These are phyloP conservation scores for Muricea muricata DNA, from an alignment of 92 coral and sea anemone species.

Conservation along the genomic window DNA sequence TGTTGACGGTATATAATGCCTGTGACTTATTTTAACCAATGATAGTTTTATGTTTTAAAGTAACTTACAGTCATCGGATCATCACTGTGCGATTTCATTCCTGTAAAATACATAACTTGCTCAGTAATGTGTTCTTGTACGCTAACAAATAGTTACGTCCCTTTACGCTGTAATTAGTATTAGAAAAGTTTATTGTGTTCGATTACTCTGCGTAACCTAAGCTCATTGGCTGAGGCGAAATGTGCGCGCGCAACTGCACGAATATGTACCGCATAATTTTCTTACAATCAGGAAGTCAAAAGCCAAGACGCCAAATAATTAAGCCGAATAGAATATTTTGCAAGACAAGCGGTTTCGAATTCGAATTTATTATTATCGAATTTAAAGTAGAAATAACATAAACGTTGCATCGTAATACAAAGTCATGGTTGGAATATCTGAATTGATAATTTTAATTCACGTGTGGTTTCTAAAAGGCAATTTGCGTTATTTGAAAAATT, in stretches of 20 bases:
- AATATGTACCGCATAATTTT: no score
- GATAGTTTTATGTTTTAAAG: neutral
- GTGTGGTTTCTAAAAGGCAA: neutral
- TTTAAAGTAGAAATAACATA: no score
- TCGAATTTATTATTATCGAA: no score
- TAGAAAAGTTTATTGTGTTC: neutral
- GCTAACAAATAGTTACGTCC: neutral
- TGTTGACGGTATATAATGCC: no score
- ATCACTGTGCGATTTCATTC: constrained; percentile 2
- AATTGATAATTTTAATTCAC: neutral
- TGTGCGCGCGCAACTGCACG: constrained; percentile 10
- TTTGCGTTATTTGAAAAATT: neutral
- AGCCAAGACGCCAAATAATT: no score
- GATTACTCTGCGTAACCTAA: neutral
- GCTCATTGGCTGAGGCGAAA: neutral
- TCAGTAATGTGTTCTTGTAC: neutral
- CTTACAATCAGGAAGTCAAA: neutral
- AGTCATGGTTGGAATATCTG: neutral
- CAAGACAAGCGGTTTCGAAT: no score
- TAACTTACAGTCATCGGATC: constrained; percentile 10
- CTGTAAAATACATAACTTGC: constrained; percentile 9
- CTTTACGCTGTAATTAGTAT: neutral
- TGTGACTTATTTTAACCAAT: no score
- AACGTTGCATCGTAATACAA: no score
- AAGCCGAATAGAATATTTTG: no score